phyloP scores from a whole-genome alignment of 2,113 vertebrate species.

The Centropristis striata region DNA sequence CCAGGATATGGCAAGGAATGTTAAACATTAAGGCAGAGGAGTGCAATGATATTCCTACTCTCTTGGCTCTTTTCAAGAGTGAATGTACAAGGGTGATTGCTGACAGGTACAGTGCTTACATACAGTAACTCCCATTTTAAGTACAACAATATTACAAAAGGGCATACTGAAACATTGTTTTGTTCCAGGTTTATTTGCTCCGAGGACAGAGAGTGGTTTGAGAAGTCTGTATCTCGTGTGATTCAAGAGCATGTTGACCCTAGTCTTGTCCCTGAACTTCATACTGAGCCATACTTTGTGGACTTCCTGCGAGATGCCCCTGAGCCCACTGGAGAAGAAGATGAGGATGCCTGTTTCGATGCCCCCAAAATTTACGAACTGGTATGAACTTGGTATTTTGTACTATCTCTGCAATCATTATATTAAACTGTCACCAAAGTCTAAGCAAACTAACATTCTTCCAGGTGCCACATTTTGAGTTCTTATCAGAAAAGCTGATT shows the following conservation, averaged over 20 bases:
- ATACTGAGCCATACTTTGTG: conserved; percentile 87
- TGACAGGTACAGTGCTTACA: conserved; percentile 81
- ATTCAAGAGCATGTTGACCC: conserved; percentile 84
- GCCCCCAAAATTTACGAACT: conserved; percentile 84
- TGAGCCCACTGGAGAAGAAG: conserved; percentile 85
- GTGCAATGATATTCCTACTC: conserved; percentile 81
- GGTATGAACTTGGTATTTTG: conserved; percentile 23
- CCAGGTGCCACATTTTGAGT: conserved; percentile 85
- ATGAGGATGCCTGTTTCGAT: conserved; percentile 62
- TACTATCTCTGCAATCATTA: background rate
- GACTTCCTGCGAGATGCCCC: conserved; percentile 91
- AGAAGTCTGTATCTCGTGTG: conserved; percentile 79
- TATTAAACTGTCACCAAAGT: background rate
- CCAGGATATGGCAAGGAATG: conserved; percentile 94
- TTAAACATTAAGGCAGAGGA: conserved; percentile 86
- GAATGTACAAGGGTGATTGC: conserved; percentile 87
- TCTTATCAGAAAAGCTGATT: conserved; percentile 85
- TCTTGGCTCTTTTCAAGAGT: conserved; percentile 75
- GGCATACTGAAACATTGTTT: background rate
- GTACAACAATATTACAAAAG: background rate
- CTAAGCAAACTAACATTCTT: conserved; percentile 10
- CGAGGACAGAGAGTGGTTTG: conserved; percentile 88
- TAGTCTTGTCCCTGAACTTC: conserved; percentile 72
- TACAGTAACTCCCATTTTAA: background rate
- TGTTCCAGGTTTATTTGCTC: conserved; percentile 69